Conservation (phyloP, 2,888 invertebrate genomes). For the Latheticus oryzae region DNA sequence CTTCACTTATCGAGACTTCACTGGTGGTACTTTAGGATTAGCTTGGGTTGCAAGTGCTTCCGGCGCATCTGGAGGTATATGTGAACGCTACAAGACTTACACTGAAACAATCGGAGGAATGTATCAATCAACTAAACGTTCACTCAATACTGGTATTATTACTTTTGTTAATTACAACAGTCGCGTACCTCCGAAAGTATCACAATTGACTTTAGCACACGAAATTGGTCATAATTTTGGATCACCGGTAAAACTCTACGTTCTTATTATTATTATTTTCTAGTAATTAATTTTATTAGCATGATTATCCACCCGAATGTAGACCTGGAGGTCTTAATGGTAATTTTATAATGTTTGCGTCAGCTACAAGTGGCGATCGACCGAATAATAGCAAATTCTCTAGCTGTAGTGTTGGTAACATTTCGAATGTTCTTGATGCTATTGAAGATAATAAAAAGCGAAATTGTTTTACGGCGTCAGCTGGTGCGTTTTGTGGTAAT, state of each 20-base stretch:
- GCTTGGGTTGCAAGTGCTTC: constrained; percentile 99
- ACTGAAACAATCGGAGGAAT: constrained; percentile 95
- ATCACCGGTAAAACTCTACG: constrained; percentile 93
- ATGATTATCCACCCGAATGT: constrained; percentile 92
- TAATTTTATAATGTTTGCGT: constrained; percentile 99
- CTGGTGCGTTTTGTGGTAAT: constrained; percentile 98
- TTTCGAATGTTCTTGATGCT: constrained; percentile 93
- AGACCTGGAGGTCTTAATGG: constrained; percentile 92
- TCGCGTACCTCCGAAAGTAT: constrained; percentile 96
- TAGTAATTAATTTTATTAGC: constrained; percentile 69
- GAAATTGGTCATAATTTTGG: constrained; percentile 99
- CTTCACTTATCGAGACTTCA: constrained; percentile 97
- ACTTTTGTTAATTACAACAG: constrained; percentile 99
- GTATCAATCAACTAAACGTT: constrained; percentile 93
- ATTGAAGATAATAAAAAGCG: constrained; percentile 90
- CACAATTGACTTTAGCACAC: constrained; percentile 96
- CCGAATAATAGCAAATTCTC: constrained; percentile 99
- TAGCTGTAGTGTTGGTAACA: constrained; percentile 93
- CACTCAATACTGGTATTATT: constrained; percentile 98
- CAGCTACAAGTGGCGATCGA: constrained; percentile 97
- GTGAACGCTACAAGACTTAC: constrained; percentile 97
- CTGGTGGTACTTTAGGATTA: constrained; percentile 96
- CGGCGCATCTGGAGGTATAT: constrained; percentile 98
- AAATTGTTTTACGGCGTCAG: constrained; percentile 92
- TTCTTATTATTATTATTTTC: too few relatives aligned